These are phyloP conservation scores for Varanus komodoensis DNA, from an alignment of 2,113 vertebrate genomes.

Conservation along the genomic window DNA sequence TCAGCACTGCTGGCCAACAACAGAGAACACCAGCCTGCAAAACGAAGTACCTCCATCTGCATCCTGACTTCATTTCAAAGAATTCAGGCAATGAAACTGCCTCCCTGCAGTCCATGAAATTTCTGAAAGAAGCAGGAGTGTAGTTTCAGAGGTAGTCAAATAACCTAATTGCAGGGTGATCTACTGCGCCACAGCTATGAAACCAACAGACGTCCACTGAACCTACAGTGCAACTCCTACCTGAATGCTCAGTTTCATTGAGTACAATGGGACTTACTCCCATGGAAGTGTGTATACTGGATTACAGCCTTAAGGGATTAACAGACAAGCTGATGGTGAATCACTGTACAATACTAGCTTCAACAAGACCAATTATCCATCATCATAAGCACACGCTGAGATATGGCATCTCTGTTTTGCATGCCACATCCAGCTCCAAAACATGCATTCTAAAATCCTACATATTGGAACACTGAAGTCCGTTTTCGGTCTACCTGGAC, in stretches of 20 bases:
- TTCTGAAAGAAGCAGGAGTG: neutral
- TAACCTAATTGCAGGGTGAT: neutral
- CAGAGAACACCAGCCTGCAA: neutral
- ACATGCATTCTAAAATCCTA: neutral
- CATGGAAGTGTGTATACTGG: too few species aligned
- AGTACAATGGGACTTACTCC: neutral
- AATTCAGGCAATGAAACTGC: neutral
- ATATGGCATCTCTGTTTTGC: neutral
- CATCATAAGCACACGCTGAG: neutral
- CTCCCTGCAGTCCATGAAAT: neutral
- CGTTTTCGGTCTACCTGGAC: neutral
- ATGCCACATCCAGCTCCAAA: neutral
- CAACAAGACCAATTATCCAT: neutral
- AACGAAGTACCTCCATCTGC: neutral
- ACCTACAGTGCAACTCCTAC: neutral
- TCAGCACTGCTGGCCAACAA: constrained; percentile 40
- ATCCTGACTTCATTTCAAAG: neutral
- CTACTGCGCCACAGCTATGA: neutral
- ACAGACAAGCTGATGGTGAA: neutral
- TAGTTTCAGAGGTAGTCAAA: neutral
- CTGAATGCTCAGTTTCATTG: neutral
- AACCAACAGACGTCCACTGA: neutral
- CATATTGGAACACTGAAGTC: neutral
- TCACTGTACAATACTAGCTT: neutral
- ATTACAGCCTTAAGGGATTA: neutral